Evolutionary conservation across 2,888 invertebrate species (phyloP).

Genomic region (Papilio demoleus): DNA sequence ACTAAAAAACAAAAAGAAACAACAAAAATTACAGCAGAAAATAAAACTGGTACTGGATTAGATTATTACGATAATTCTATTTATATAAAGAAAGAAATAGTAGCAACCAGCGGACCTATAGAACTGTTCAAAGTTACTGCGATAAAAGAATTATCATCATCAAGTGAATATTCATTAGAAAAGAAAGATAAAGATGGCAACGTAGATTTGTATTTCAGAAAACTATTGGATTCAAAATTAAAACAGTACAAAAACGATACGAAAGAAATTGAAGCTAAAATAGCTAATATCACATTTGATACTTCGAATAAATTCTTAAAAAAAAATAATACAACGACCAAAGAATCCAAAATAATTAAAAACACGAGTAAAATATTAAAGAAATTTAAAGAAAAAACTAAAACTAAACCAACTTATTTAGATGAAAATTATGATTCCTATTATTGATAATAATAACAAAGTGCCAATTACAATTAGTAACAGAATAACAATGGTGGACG

Average conservation of each 20-base stretch:
- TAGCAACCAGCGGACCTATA: conserved; percentile 51
- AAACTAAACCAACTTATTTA: not conserved
- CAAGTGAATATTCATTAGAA: not conserved
- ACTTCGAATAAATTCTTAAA: not conserved
- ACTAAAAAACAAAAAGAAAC: not conserved
- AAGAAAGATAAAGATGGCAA: not conserved
- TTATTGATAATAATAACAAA: not conserved
- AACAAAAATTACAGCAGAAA: conserved; percentile 36
- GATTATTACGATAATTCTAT: conserved; percentile 53
- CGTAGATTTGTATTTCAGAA: conserved; percentile 5
- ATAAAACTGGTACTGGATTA: conserved; percentile 48
- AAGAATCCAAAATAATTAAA: too few relatives aligned
- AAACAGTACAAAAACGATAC: conserved; percentile 4
- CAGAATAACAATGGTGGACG: too few relatives aligned
- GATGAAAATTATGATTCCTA: not conserved
- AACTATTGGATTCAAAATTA: conserved; percentile 7
- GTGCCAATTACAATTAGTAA: too few relatives aligned
- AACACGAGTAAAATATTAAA: not conserved
- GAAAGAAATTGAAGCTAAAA: not conserved
- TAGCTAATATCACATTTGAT: not conserved
- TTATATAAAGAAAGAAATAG: conserved; percentile 45
- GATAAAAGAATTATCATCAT: not conserved
- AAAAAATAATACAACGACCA: not conserved
- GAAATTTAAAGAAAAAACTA: not conserved
- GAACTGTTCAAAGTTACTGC: conserved; percentile 43